Percentiles rank a stretch among this genome's conserved stretches.
These are phyloP conservation scores for Nephrocerus scutellatus DNA, from an alignment of 2,888 invertebrate species.

Conservation along the genomic window DNA sequence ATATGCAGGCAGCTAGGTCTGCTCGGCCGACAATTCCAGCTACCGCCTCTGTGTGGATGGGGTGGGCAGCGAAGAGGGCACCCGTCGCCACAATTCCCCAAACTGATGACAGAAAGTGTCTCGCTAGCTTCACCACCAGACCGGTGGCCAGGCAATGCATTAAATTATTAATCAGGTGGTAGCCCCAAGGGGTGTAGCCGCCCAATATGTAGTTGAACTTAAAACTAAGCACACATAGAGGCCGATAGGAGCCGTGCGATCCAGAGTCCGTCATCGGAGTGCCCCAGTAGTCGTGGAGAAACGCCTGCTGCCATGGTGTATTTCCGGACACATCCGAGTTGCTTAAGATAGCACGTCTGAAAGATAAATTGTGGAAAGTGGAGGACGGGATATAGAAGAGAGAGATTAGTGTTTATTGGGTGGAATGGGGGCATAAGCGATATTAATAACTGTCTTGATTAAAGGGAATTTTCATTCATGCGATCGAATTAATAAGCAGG, in stretches of 20 bases:
- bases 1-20: slow-evolving; percentile 84
- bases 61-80: slow-evolving; percentile 87
- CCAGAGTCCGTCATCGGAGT: slow-evolving; percentile 87
- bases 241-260: slow-evolving; percentile 95
- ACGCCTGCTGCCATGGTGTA: slow-evolving; percentile 72
- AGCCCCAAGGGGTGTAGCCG: slow-evolving; percentile 73
- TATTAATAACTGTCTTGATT: background rate
- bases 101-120: slow-evolving; percentile 60
- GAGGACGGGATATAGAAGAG: no score
- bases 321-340: slow-evolving; percentile 87
- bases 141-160: slow-evolving; percentile 80
- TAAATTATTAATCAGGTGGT: slow-evolving; percentile 78
- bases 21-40: slow-evolving; percentile 93
- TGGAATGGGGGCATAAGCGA: background rate
- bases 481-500: no score
- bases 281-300: slow-evolving; percentile 97
- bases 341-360: slow-evolving; percentile 89
- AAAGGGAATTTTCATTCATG: no score
- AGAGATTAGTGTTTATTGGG: slow-evolving; percentile 24
- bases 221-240: slow-evolving; percentile 83
- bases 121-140: slow-evolving; percentile 70
- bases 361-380: no score
- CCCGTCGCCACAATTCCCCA: slow-evolving; percentile 71
- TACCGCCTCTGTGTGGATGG: slow-evolving; percentile 94
- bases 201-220: slow-evolving; percentile 74